Conservation (phyloP, 2,888 invertebrate genomes). For the Aporophyla nigra region DNA sequence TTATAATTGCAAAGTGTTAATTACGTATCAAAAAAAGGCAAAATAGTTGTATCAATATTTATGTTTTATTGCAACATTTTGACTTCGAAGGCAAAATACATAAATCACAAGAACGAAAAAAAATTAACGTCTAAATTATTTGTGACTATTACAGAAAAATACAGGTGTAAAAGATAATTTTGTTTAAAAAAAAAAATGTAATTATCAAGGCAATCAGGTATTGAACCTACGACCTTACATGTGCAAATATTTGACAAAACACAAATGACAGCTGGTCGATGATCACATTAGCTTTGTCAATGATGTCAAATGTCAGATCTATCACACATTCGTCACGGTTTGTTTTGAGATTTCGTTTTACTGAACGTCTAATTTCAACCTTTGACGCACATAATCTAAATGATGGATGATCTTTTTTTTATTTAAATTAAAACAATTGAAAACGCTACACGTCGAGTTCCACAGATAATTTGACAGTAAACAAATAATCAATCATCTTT, state of each 20-base stretch:
- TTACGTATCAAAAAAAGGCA: constrained; percentile 23
- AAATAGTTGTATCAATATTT: constrained; percentile 10
- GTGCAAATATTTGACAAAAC: constrained; percentile 59
- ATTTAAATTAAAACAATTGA: constrained; percentile 17
- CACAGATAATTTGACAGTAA: background rate
- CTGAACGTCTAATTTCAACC: constrained; percentile 44
- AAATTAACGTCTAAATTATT: background rate
- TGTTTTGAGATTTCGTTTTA: constrained; percentile 53
- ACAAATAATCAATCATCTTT: constrained; percentile 17
- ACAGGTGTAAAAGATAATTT: background rate
- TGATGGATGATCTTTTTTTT: constrained; percentile 28
- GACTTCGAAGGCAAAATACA: background rate
- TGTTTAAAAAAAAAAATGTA: constrained; percentile 1
- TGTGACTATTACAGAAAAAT: background rate
- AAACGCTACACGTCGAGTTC: background rate
- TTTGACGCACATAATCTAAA: constrained; percentile 22
- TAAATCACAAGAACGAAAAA: background rate
- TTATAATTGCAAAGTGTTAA: constrained; percentile 37
- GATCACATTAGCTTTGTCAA: constrained; percentile 60
- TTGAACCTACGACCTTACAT: constrained; percentile 53
- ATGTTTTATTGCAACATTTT: constrained; percentile 4
- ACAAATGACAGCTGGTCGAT: constrained; percentile 55
- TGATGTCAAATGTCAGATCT: constrained; percentile 63
- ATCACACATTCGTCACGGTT: constrained; percentile 61
- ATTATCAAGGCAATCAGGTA: constrained; percentile 47